Evolutionary conservation across 2,888 invertebrate genomes (phyloP).

Genomic region (Prosopocoilus inquinatus): DNA sequence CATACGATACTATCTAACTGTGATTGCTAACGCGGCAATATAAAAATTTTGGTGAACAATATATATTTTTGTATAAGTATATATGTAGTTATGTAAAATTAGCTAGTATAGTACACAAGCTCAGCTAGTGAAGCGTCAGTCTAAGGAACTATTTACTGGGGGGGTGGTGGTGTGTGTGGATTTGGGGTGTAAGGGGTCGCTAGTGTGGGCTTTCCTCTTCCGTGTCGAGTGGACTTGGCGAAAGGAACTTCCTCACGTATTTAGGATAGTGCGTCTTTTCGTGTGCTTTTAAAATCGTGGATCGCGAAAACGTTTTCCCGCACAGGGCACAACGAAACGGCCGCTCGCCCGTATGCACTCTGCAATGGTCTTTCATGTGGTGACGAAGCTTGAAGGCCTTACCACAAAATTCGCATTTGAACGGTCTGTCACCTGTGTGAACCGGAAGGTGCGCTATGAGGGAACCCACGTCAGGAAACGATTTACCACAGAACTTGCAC

Average conservation of each 20-base stretch:
- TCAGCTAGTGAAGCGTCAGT: conserved; percentile 31
- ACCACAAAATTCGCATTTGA: conserved; percentile 92
- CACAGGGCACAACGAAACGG: conserved; percentile 87
- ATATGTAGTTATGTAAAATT: conserved; percentile 16
- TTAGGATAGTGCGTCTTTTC: conserved; percentile 92
- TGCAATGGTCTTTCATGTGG: conserved; percentile 93
- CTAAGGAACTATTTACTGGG: conserved; percentile 34
- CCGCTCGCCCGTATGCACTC: conserved; percentile 88
- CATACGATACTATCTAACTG: conserved; percentile 15
- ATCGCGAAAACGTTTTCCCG: conserved; percentile 87
- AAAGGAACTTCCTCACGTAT: conserved; percentile 85
- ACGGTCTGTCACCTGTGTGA: conserved; percentile 87
- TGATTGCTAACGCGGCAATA: conserved; percentile 36
- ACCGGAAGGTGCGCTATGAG: conserved; percentile 84
- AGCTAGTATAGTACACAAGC: conserved; percentile 28
- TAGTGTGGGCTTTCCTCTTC: conserved; percentile 78
- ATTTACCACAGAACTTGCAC: conserved; percentile 91
- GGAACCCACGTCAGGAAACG: conserved; percentile 86
- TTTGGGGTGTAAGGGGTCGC: conserved; percentile 24
- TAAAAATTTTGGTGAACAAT: conserved; percentile 35
- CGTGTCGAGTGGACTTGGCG: conserved; percentile 81
- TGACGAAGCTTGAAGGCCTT: conserved; percentile 90
- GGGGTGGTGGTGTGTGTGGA: too few relatives aligned
- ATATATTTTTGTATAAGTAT: conserved; percentile 22
- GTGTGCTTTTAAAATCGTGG: conserved; percentile 88